These are phyloP conservation scores for Pyralis farinalis DNA, from an alignment of 2,888 invertebrate species.

Conservation along the genomic window DNA sequence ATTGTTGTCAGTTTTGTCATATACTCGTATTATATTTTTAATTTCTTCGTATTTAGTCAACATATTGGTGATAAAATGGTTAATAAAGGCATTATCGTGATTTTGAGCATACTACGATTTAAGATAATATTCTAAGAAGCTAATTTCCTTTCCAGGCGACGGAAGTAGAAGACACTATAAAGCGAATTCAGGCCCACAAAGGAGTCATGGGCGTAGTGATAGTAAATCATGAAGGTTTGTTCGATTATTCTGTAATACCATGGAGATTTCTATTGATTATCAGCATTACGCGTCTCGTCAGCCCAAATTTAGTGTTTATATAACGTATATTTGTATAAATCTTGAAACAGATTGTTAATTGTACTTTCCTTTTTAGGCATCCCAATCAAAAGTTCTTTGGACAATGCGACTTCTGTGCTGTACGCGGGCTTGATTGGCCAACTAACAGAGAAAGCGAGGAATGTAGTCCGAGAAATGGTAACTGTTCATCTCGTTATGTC, in stretches of 20 bases:
- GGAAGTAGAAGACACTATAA: slow-evolving; percentile 99
- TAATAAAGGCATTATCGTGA: slow-evolving; percentile 1
- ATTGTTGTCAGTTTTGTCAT: too few species aligned
- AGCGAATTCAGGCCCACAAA: slow-evolving; percentile 97
- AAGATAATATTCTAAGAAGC: background rate
- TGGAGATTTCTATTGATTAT: slow-evolving; percentile 24
- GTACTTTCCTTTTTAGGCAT: slow-evolving; percentile 80
- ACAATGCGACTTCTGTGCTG: slow-evolving; percentile 97
- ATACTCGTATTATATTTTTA: too few species aligned
- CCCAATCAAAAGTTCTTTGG: slow-evolving; percentile 94
- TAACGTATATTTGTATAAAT: too few species aligned
- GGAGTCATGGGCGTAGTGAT: slow-evolving; percentile 98
- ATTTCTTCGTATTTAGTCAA: too few species aligned
- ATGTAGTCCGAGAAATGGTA: slow-evolving; percentile 94
- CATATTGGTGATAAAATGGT: slow-evolving; percentile 41
- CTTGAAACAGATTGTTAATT: too few species aligned
- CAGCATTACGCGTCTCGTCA: too few species aligned
- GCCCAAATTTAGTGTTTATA: too few species aligned
- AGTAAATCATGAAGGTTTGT: slow-evolving; percentile 96
- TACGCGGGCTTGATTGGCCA: slow-evolving; percentile 96
- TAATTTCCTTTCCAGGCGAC: slow-evolving; percentile 73
- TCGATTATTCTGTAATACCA: slow-evolving; percentile 48
- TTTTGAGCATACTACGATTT: background rate
- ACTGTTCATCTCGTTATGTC: too few species aligned
- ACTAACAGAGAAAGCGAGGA: slow-evolving; percentile 95